Evolutionary conservation across 2,888 invertebrate genomes (phyloP).

Genomic region (Spodoptera exigua): DNA sequence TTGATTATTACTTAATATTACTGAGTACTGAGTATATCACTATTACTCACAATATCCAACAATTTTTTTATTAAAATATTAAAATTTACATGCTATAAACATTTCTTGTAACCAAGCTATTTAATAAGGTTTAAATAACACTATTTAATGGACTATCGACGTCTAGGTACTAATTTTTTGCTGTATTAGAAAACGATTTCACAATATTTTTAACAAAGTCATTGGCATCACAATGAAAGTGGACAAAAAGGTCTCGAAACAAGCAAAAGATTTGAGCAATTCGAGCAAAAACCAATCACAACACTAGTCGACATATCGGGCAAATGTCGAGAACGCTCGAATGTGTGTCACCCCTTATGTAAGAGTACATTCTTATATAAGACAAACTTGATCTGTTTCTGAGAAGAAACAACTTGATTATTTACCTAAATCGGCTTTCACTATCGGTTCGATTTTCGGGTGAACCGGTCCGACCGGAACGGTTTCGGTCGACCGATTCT

Average conservation of each 20-base stretch:
- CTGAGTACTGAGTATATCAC: neutral
- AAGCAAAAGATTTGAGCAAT: slow-evolving; percentile 32
- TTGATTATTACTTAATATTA: too few relatives aligned
- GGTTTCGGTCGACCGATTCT: slow-evolving; percentile 21
- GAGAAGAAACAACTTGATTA: slow-evolving; percentile 56
- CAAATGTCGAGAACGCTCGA: slow-evolving; percentile 52
- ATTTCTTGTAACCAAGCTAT: too few relatives aligned
- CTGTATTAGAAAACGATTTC: too few relatives aligned
- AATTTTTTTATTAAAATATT: too few relatives aligned
- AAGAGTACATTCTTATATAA: slow-evolving; percentile 70
- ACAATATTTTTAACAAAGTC: too few relatives aligned
- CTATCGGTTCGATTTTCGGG: slow-evolving; percentile 43
- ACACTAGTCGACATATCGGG: slow-evolving; percentile 45
- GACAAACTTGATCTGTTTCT: slow-evolving; percentile 66
- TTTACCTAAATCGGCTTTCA: slow-evolving; percentile 69
- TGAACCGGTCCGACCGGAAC: slow-evolving; percentile 21
- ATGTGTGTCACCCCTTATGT: slow-evolving; percentile 69
- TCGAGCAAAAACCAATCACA: slow-evolving; percentile 36
- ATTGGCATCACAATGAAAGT: slow-evolving; percentile 10
- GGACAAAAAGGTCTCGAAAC: neutral
- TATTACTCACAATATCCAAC: too few relatives aligned
- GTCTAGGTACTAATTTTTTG: too few relatives aligned
- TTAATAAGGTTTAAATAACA: too few relatives aligned
- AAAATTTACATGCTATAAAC: too few relatives aligned
- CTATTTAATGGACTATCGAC: too few relatives aligned